A percentile compares a stretch with the other conserved stretches of the same genome.
Evolutionary conservation across 53 echinoderm and acorn worm genomes (phyloP).

Genomic region (Echinarachnius parma): DNA sequence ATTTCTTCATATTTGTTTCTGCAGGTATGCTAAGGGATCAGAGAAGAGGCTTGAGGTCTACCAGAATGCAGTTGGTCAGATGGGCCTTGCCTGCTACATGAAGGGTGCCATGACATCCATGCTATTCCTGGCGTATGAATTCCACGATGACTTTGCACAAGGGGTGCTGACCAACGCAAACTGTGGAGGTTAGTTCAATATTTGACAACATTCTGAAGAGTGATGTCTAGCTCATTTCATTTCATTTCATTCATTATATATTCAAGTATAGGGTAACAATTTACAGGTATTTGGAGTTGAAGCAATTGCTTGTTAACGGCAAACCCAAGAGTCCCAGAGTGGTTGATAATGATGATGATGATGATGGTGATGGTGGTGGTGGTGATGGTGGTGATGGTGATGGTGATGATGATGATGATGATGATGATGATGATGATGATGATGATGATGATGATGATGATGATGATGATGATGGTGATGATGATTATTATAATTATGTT

Average conservation of each 20-base stretch:
- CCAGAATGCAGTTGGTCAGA: conserved; percentile 56
- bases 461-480: conserved; percentile 14
- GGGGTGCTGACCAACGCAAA: conserved; percentile 69
- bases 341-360: too few species aligned
- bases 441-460: conserved; percentile 1
- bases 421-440: conserved; percentile 6
- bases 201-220: too few species aligned
- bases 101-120: conserved; percentile 65
- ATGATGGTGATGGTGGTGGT: too few species aligned
- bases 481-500: conserved; percentile 5
- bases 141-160: conserved; percentile 71
- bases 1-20: background rate
- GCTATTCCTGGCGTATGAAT: conserved; percentile 67
- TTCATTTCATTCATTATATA: too few species aligned
- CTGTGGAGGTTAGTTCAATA: conserved; percentile 63
- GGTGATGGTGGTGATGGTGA: too few species aligned
- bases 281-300: too few species aligned
- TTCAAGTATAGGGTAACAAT: too few species aligned
- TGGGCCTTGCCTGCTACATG: conserved; percentile 74
- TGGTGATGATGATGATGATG: conserved; percentile 16
- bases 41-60: conserved; percentile 58
- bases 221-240: too few species aligned
- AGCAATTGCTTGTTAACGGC: too few species aligned
- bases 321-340: too few species aligned
- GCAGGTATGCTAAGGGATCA: conserved; percentile 56